Percentiles rank a stretch among this genome's conserved stretches.
Conservation (phyloP, 1,140 invertebrate species). For the Globodera ellingtonae region DNA sequence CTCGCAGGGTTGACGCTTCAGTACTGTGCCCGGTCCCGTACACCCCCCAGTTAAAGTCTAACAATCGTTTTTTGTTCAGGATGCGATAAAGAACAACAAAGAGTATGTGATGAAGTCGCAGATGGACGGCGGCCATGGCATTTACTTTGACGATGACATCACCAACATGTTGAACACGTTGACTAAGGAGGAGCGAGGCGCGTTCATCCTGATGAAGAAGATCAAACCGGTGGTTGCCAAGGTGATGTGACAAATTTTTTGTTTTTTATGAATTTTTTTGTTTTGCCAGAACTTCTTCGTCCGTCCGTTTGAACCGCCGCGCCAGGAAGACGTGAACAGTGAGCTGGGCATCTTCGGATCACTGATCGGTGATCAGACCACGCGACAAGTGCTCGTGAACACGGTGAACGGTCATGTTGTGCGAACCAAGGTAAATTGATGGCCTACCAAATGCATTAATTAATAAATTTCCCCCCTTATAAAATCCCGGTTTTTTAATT, state of each 20-base stretch:
- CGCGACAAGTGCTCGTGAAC: conserved; percentile 73
- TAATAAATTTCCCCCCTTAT: too few relatives aligned
- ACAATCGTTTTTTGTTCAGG: background rate
- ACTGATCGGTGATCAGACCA: conserved; percentile 69
- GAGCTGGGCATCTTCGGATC: conserved; percentile 90
- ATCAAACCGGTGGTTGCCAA: conserved; percentile 51
- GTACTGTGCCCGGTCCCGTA: conserved; percentile 72
- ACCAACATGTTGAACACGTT: conserved; percentile 72
- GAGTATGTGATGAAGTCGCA: conserved; percentile 94
- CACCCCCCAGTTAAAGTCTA: too few relatives aligned
- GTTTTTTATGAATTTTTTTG: background rate
- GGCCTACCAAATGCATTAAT: too few relatives aligned
- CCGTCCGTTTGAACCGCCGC: conserved; percentile 71
- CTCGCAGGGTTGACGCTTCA: conserved; percentile 71
- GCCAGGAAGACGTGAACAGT: conserved; percentile 74
- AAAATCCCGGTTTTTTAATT: too few relatives aligned
- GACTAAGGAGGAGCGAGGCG: conserved; percentile 75
- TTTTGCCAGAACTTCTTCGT: conserved; percentile 77
- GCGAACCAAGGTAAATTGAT: conserved; percentile 16
- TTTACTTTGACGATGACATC: conserved; percentile 84
- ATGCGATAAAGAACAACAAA: conserved; percentile 62
- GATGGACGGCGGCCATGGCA: conserved; percentile 80
- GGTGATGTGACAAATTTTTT: conserved; percentile 25
- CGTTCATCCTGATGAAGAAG: conserved; percentile 89
- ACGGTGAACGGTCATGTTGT: conserved; percentile 17